Evolutionary conservation across 2,888 invertebrate genomes (phyloP).

Genomic region (Lordiphosa fenestrarum): DNA sequence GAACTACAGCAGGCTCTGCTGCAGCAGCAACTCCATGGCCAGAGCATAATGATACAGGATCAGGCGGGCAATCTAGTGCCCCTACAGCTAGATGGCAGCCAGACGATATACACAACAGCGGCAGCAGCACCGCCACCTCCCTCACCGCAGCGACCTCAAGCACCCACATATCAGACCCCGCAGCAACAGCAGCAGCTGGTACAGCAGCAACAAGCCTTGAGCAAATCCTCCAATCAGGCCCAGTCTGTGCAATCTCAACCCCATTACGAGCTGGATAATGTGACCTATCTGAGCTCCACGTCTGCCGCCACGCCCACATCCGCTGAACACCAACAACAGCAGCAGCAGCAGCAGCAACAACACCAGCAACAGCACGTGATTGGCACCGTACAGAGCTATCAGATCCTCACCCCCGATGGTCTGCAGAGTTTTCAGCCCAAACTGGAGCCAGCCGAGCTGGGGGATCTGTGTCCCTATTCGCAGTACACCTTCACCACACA

Average conservation of each 20-base stretch:
- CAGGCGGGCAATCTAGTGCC: constrained; percentile 78
- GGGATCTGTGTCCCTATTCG: constrained; percentile 77
- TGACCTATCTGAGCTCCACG: constrained; percentile 75
- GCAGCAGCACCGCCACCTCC: constrained; percentile 37
- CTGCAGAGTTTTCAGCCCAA: constrained; percentile 77
- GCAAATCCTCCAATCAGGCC: constrained; percentile 38
- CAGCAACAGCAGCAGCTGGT: constrained; percentile 62
- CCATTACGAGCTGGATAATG: constrained; percentile 78
- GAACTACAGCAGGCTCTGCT: constrained; percentile 78
- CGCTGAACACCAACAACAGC: constrained; percentile 68
- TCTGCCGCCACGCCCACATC: constrained; percentile 65
- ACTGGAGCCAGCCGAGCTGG: constrained; percentile 62
- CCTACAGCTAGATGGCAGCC: constrained; percentile 75
- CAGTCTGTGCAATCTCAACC: constrained; percentile 58
- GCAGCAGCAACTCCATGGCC: constrained; percentile 78
- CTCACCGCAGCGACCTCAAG: constrained; percentile 36
- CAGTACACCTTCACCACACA: constrained; percentile 76
- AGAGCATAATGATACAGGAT: constrained; percentile 79
- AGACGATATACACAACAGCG: constrained; percentile 74
- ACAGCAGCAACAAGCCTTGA: constrained; percentile 36
- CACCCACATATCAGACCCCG: constrained; percentile 59
- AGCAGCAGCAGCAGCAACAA: constrained; percentile 47
- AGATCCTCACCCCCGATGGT: constrained; percentile 78
- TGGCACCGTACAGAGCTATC: constrained; percentile 79
- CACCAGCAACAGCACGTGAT: constrained; percentile 76